Evolutionary conservation across 2,888 invertebrate genomes (phyloP), one percentile per base, ranked within the genome.

Genomic region (Deilephila elpenor): DNA sequence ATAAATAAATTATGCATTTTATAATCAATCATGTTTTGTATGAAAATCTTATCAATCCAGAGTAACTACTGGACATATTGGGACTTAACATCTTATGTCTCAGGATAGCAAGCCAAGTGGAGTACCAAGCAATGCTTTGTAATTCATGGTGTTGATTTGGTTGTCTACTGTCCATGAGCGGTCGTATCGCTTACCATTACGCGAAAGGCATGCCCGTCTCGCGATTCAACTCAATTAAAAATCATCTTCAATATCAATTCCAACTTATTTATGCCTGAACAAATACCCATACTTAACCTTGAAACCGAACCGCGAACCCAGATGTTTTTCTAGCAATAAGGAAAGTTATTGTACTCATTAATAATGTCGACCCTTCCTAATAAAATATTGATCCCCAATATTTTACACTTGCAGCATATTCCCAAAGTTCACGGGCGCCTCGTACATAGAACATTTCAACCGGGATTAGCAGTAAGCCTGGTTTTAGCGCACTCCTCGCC

Each of bases 391-490:
- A 59, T 71, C 59, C 34, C 25, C 44, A 20, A 51, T 60, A 44
- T 71, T 60, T 71, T 60, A 71, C 71, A 60, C 60, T 56, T 67
- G 67, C 51, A 67, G 44, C 17, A 44, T 51, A 51, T 67, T 51
- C 51, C 67, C 11, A 37, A 64, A 70, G 67, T 51, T 70, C 71
- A 59, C 37, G 44, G 72, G 70, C 75, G 74, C 75, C 74, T 75
- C 78, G 77, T 80, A 79, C 77, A 78, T 77, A 77, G 78, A 77
- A 75, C 75, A 78, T 79, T 82, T 82, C 74, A 82, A 75, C 78
- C 75, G 71, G 80, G 83, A 82, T 83, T 83, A 82, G 62, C 71
- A 74, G 67, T 82, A 79, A 82, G 76, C 82, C 74, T 71, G 76
- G 77, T 76, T 83, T 82, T 72, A 80, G 75, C 71, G 76, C 75